Conservation (phyloP, 2,797 vertebrate species). For the Platyrinchus mystaceus region DNA sequence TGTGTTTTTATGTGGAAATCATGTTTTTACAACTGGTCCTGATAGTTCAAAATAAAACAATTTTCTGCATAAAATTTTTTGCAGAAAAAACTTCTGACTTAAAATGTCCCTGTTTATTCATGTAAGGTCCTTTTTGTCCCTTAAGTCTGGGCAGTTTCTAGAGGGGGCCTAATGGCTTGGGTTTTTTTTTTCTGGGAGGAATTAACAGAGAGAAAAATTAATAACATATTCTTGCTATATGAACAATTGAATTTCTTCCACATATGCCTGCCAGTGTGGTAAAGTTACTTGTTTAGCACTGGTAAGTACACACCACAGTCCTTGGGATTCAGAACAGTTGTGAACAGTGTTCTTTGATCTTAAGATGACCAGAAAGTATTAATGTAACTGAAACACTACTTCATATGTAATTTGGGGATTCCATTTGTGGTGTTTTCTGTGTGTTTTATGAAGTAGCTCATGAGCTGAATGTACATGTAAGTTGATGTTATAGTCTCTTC, state of each 20-base stretch:
- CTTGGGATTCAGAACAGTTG: not conserved
- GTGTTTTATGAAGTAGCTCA: not conserved
- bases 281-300: not conserved
- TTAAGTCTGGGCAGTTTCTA: not conserved
- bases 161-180: rapidly evolving
- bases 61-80: not conserved
- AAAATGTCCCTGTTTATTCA: not conserved
- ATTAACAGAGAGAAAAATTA: not conserved
- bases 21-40: not conserved
- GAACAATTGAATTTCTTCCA: not conserved
- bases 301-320: not conserved
- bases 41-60: not conserved
- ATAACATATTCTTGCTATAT: not conserved
- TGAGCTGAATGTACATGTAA: not conserved
- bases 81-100: rapidly evolving
- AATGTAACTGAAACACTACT: not conserved
- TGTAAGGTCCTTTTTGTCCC: not conserved
- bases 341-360: not conserved
- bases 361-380: not conserved
- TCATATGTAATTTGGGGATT: not conserved
- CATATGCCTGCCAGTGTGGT: not conserved
- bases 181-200: not conserved
- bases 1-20: not conserved
- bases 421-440: not conserved
- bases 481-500: not conserved